Percentiles rank a stretch among this genome's conserved stretches.
These are phyloP conservation scores for Platichthys flesus DNA, from an alignment of 2,113 vertebrate genomes.

Conservation along the genomic window DNA sequence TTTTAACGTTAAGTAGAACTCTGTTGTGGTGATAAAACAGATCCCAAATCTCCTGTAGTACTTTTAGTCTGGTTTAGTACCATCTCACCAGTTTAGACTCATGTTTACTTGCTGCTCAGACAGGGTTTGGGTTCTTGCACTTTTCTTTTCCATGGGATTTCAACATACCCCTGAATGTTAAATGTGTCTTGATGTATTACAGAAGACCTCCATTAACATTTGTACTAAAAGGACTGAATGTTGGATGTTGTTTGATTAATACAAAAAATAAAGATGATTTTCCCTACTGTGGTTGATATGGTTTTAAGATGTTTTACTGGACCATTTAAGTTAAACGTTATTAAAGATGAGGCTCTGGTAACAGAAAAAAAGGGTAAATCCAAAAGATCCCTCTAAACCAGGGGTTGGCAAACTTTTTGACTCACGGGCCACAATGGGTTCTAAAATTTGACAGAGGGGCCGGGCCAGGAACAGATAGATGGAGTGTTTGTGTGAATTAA, in stretches of 20 bases:
- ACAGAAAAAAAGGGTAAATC: neutral
- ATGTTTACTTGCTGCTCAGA: slow-evolving; percentile 20
- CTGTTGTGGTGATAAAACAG: neutral
- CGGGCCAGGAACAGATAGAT: no score
- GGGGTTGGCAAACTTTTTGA: no score
- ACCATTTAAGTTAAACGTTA: slow-evolving; percentile 32
- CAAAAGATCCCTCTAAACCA: no score
- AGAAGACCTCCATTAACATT: neutral
- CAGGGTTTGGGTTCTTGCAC: slow-evolving; percentile 22
- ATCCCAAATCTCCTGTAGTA: neutral
- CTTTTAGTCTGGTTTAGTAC: no score
- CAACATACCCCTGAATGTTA: slow-evolving; percentile 2
- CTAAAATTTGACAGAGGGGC: no score
- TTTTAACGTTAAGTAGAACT: neutral
- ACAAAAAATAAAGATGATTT: neutral
- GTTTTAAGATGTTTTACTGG: neutral
- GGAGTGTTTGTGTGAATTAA: no score
- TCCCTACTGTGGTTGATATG: neutral
- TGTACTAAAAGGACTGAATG: neutral
- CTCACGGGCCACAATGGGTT: no score
- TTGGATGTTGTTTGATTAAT: neutral
- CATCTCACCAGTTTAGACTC: neutral
- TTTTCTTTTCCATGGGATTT: slow-evolving; percentile 14
- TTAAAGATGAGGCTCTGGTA: neutral
- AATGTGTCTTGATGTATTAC: neutral